Evolutionary conservation across 35 echinoderm and acorn worm genomes (phyloP).

Genomic region (Amphiura filiformis): DNA sequence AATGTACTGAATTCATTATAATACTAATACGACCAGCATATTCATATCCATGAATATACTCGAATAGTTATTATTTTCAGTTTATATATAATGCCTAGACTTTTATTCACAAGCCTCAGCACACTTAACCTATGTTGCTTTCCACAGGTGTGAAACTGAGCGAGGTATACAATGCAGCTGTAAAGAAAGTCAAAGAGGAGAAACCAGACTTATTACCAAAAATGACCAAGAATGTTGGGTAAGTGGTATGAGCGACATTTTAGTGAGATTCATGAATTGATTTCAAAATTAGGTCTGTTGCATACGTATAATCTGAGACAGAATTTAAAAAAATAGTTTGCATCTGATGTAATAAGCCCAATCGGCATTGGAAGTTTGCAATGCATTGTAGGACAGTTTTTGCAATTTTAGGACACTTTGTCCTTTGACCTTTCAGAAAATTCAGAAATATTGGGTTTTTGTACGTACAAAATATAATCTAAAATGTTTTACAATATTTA

Average conservation of each 20-base stretch:
- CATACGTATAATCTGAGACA: neutral
- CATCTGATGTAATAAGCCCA: no score
- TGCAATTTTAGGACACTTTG: no score
- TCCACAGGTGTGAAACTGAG: slow-evolving; percentile 65
- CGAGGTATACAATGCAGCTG: slow-evolving; percentile 60
- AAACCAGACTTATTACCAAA: slow-evolving; percentile 72
- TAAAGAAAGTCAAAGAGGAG: slow-evolving; percentile 67
- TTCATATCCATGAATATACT: neutral
- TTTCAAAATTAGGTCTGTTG: neutral
- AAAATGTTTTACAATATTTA: no score
- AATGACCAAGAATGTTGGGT: slow-evolving; percentile 98
- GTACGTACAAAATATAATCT: no score
- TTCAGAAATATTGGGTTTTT: no score
- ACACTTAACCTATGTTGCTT: neutral
- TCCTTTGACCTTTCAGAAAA: no score
- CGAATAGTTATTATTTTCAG: neutral
- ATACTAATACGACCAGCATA: neutral
- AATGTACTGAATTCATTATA: neutral
- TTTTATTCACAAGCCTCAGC: no score
- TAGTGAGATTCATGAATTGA: neutral
- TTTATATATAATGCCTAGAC: neutral
- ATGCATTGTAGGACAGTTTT: neutral
- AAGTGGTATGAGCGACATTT: neutral
- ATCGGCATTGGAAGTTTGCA: neutral
- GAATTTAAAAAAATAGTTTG: neutral